Conservation (phyloP, 2,888 invertebrate species). For the Caenorhabditis sp. region DNA sequence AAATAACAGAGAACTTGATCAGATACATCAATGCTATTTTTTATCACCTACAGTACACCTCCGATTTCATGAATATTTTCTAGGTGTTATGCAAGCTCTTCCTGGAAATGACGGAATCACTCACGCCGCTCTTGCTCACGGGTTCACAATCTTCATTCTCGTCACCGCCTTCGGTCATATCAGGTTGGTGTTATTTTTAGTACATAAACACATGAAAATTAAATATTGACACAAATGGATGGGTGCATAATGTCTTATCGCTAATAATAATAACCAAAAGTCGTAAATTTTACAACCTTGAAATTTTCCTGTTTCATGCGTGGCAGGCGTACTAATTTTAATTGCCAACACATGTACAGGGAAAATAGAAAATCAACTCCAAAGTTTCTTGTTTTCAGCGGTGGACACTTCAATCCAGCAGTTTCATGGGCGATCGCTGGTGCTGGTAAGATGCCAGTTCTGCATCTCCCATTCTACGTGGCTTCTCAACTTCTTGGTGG, state of each 20-base stretch:
- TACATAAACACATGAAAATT: background rate
- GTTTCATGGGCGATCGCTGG: constrained; percentile 71
- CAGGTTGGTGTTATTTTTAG: constrained; percentile 39
- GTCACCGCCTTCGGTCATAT: constrained; percentile 62
- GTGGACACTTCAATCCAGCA: constrained; percentile 73
- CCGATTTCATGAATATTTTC: too few relatives aligned
- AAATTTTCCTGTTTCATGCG: background rate
- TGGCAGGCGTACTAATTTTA: background rate
- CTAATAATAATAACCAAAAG: background rate
- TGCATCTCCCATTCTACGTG: constrained; percentile 69
- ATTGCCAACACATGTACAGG: too few relatives aligned
- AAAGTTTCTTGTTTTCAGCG: constrained; percentile 61
- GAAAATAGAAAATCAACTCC: background rate
- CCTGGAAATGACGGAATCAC: constrained; percentile 39
- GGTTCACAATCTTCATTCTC: constrained; percentile 60
- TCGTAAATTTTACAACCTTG: background rate
- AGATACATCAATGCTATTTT: background rate
- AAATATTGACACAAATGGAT: background rate
- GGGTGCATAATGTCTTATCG: background rate
- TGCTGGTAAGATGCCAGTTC: constrained; percentile 64
- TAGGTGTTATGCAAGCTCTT: constrained; percentile 56
- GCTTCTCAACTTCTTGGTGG: constrained; percentile 71
- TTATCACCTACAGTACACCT: constrained; percentile 6
- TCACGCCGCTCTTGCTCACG: constrained; percentile 61
- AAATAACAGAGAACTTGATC: background rate